Evolutionary conservation across 1,140 invertebrate genomes (phyloP), one percentile per base, ranked within the genome.

Genomic region (Macrostomum lignano): DNA sequence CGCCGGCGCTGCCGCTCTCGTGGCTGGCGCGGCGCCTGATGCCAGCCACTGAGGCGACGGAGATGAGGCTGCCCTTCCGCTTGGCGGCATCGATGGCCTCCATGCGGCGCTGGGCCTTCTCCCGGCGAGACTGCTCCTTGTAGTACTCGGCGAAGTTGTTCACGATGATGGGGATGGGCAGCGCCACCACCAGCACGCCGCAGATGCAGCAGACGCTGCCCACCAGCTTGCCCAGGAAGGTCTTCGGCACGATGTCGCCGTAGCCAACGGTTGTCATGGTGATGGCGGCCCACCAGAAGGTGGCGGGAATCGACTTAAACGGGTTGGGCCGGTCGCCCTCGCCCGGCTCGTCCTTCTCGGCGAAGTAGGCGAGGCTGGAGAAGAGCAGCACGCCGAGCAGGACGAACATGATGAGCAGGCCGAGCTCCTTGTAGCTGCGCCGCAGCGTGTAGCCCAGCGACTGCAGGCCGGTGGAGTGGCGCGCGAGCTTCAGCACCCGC

Each of bases 261-360:
- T 61, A 61, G 3, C 58, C 59, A 7, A 61, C 56, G 1, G 55
- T 59, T 29, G 55, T 58, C 52, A 58, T 91, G 49, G 82, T 93
- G 64, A 56, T 56, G 23, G 47, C 51, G 13, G 53, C 59, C 82
- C 82, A 93, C 86, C 86, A 94, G 64, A 93, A 93, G 46, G 84
- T 86, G 64, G 84, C 81, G 47, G 88, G 88, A 66, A 98, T 96
- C 37, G 41, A 45, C n/a, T 39, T 44, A 32, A 53, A 54, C 4
- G 41, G 40, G 3, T 48, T n/a, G n/a, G n/a, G n/a, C n/a, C n/a
- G n/a, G n/a, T n/a, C n/a, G n/a, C n/a, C n/a, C n/a, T n/a, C n/a
- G 26, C 17, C 26, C 17, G 14, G 28, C 9, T 50, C 48, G 24
- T 50, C 48, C 25, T 52, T 49, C 33, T 49, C 47, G 22, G 50